These are phyloP conservation scores for Leptestheria dahalacensis DNA, from an alignment of 1,140 invertebrate genomes.

Conservation along the genomic window DNA sequence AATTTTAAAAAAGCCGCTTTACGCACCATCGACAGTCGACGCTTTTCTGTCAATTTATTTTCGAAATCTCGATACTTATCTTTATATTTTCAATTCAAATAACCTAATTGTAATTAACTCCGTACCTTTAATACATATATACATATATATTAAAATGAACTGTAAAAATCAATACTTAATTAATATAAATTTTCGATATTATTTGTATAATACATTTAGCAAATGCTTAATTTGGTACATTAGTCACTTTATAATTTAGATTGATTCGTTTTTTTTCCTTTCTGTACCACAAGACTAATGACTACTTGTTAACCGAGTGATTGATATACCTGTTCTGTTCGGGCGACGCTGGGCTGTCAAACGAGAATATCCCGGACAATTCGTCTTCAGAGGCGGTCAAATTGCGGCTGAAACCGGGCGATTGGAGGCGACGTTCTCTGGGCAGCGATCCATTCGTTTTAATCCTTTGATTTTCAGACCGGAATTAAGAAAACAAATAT, in stretches of 20 bases:
- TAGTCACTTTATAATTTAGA: no score
- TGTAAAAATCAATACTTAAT: neutral
- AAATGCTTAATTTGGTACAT: no score
- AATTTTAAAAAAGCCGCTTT: no score
- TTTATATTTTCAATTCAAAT: no score
- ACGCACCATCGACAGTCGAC: no score
- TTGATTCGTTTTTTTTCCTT: no score
- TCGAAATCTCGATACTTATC: no score
- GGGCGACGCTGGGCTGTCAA: constrained; percentile 22
- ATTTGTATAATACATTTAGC: neutral
- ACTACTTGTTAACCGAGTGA: no score
- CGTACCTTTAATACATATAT: neutral
- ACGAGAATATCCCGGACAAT: constrained; percentile 31
- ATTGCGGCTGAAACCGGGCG: constrained; percentile 15
- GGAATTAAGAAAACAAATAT: neutral
- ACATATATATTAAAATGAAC: neutral
- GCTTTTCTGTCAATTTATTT: no score
- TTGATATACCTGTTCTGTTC: no score
- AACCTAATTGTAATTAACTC: neutral
- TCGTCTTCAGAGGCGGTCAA: constrained; percentile 24
- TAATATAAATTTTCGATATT: neutral
- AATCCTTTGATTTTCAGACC: constrained; percentile 43
- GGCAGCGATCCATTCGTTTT: constrained; percentile 77
- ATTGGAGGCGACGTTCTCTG: constrained; percentile 25
- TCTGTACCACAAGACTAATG: no score